phyloP scores from a whole-genome alignment of 2,113 vertebrate species.

The Cebus imitator region DNA sequence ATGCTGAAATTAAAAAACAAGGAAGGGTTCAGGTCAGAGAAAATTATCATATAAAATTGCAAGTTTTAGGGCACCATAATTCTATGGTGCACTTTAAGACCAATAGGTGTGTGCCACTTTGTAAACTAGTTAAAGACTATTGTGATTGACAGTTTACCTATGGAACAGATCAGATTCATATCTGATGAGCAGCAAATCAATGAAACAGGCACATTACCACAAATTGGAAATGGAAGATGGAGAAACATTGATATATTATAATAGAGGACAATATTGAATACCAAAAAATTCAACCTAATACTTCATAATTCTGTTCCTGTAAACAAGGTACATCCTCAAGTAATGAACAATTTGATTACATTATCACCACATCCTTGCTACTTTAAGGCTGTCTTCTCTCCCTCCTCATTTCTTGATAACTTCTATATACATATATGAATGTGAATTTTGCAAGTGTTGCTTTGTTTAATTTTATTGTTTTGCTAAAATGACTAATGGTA shows the following conservation, averaged over 20 bases:
- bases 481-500: background rate
- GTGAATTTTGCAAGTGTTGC: background rate
- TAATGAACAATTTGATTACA: background rate
- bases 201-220: background rate
- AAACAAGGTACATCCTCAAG: background rate
- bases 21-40: conserved; percentile 90
- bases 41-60: conserved; percentile 92
- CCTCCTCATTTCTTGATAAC: background rate
- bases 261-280: background rate
- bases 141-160: background rate
- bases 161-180: background rate
- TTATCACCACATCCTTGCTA: background rate
- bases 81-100: conserved; percentile 93
- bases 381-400: too few species aligned
- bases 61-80: conserved; percentile 90
- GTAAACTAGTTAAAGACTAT: background rate
- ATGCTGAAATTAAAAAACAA: background rate
- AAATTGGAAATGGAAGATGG: background rate
- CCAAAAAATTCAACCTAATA: background rate
- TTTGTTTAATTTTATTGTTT: background rate
- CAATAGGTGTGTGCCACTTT: conserved; percentile 84
- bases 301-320: background rate
- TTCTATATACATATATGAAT: background rate
- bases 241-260: background rate
- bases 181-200: conserved; percentile 30